Evolutionary conservation across 2,888 invertebrate species (phyloP).

Genomic region (Acleris emargana): DNA sequence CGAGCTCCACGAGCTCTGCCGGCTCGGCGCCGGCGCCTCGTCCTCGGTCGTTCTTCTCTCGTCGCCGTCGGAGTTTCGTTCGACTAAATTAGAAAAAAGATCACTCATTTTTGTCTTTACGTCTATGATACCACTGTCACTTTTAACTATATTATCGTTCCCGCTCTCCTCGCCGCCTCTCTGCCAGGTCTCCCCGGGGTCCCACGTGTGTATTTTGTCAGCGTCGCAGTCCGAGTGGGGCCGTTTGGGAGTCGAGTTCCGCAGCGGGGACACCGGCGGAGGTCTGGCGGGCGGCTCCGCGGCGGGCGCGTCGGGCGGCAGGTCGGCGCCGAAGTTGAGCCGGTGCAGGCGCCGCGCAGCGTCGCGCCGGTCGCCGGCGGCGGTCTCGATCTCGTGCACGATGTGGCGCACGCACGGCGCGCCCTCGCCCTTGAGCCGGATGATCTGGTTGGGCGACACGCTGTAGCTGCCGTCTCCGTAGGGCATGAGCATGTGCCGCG

Average conservation of each 20-base stretch:
- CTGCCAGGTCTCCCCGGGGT: constrained; percentile 83
- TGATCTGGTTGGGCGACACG: constrained; percentile 95
- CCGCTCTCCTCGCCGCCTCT: constrained; percentile 55
- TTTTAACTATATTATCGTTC: constrained; percentile 76
- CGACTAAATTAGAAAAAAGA: constrained; percentile 87
- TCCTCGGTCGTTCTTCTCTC: constrained; percentile 61
- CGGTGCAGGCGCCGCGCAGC: constrained; percentile 57
- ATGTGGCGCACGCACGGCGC: constrained; percentile 87
- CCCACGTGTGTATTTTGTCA: constrained; percentile 86
- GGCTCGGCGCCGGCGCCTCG: constrained; percentile 67
- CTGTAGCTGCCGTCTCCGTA: constrained; percentile 94
- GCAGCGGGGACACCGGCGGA: constrained; percentile 58
- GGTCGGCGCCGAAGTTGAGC: constrained; percentile 54
- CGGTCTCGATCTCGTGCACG: constrained; percentile 88
- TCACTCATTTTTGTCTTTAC: constrained; percentile 82
- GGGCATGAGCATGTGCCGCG: constrained; percentile 92
- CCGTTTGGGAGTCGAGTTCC: constrained; percentile 59
- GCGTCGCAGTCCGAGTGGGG: constrained; percentile 58
- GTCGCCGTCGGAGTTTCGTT: constrained; percentile 86
- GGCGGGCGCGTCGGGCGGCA: constrained; percentile 43
- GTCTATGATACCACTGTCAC: constrained; percentile 79
- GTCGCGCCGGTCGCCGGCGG: constrained; percentile 65
- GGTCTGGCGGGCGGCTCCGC: constrained; percentile 45
- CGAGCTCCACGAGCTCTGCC: constrained; percentile 91
- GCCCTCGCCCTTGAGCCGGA: constrained; percentile 88